These are phyloP conservation scores for Drosophila koepferae DNA, from an alignment of 2,888 invertebrate species.

Conservation along the genomic window DNA sequence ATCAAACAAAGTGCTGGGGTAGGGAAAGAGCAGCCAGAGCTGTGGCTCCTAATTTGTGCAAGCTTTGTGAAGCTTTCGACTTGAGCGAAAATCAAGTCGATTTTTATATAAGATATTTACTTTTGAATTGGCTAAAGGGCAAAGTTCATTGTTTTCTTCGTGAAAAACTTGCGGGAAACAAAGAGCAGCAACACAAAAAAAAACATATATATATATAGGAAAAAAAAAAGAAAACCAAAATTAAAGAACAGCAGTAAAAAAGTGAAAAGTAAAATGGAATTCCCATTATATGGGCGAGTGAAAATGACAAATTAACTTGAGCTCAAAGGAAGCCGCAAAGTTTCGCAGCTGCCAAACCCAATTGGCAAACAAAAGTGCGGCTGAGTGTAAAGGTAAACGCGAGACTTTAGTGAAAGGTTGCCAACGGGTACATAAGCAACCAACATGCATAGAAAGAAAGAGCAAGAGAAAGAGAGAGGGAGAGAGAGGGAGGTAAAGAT, in stretches of 20 bases:
- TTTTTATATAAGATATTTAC: slow-evolving; percentile 62
- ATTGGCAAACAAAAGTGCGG: slow-evolving; percentile 65
- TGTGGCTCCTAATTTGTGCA: slow-evolving; percentile 48
- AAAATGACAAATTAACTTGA: slow-evolving; percentile 79
- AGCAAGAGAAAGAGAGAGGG: not conserved
- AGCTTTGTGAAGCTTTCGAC: slow-evolving; percentile 24
- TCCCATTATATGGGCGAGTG: slow-evolving; percentile 74
- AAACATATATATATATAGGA: slow-evolving; percentile 3
- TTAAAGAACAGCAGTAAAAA: slow-evolving; percentile 19
- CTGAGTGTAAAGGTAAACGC: slow-evolving; percentile 62
- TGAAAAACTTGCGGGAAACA: slow-evolving; percentile 29
- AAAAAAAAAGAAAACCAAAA: slow-evolving; percentile 25
- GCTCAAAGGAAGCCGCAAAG: slow-evolving; percentile 66
- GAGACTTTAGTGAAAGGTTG: slow-evolving; percentile 58
- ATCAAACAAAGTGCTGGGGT: slow-evolving; percentile 41
- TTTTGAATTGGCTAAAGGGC: slow-evolving; percentile 49
- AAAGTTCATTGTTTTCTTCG: slow-evolving; percentile 61
- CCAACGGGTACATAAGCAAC: slow-evolving; percentile 25
- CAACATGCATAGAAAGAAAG: not conserved
- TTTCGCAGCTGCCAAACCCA: slow-evolving; percentile 64
- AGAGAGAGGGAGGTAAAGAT: not conserved
- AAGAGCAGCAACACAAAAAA: not conserved
- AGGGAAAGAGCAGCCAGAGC: not conserved
- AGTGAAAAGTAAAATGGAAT: slow-evolving; percentile 45
- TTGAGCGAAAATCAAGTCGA: slow-evolving; percentile 62